Evolutionary conservation across 1,140 invertebrate genomes (phyloP).

Genomic region (Ditylenchus dipsaci): DNA sequence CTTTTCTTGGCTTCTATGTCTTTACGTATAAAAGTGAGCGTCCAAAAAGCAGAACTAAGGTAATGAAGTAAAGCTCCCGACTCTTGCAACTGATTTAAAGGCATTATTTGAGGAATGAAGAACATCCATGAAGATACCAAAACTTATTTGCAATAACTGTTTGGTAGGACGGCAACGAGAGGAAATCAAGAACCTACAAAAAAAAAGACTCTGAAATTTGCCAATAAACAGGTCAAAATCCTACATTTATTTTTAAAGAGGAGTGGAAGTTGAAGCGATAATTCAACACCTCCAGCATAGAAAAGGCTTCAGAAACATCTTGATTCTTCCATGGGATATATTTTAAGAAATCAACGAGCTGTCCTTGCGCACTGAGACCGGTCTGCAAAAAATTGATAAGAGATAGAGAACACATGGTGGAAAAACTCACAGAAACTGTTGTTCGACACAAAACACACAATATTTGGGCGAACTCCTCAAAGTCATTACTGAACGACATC

Average conservation of each 20-base stretch:
- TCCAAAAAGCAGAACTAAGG: background rate
- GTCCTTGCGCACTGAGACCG: too few species aligned
- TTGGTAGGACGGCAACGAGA: background rate
- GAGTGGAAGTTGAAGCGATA: background rate
- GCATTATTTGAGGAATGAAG: background rate
- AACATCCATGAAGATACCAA: background rate
- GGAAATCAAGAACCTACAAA: background rate
- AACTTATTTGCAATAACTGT: background rate
- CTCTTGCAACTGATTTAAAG: background rate
- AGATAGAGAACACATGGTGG: too few species aligned
- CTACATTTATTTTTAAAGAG: background rate
- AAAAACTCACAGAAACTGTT: too few species aligned
- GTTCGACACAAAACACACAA: too few species aligned
- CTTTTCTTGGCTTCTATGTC: background rate
- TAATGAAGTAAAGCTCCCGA: background rate
- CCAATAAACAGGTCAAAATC: background rate
- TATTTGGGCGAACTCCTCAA: too few species aligned
- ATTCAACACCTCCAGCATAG: background rate
- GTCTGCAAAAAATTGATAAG: too few species aligned
- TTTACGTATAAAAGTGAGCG: background rate
- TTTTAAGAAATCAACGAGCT: too few species aligned
- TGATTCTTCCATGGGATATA: too few species aligned
- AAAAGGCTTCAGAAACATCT: background rate
- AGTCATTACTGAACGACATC: too few species aligned
- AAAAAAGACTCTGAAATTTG: background rate